Evolutionary conservation across 2,797 vertebrate genomes (phyloP).

Genomic region (Phoxinus dragarum): DNA sequence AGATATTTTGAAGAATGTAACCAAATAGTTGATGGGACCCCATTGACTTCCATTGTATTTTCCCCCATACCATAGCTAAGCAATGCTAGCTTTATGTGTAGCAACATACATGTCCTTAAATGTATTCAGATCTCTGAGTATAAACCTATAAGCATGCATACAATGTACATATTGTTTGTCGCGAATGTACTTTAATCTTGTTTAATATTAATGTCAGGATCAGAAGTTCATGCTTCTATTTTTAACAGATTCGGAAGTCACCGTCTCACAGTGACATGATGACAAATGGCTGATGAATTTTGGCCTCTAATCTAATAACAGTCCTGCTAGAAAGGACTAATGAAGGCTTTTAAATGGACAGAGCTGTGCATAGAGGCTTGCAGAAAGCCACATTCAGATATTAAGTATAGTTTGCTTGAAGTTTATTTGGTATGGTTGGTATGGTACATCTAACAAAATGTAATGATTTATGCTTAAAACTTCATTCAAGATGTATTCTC

Average conservation of each 20-base stretch:
- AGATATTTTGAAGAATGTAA: neutral
- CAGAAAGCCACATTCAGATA: constrained; percentile 12
- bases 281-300: constrained; percentile 25
- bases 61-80: neutral
- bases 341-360: constrained; percentile 9
- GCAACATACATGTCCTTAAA: neutral
- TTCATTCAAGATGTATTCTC: neutral
- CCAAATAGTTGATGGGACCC: neutral
- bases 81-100: neutral
- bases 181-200: neutral
- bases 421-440: neutral
- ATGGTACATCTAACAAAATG: neutral
- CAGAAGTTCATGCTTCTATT: constrained; percentile 8
- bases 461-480: neutral
- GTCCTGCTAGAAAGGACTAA: neutral
- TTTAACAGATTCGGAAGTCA: constrained; percentile 3
- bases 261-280: neutral
- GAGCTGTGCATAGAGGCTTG: neutral
- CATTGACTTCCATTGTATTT: neutral
- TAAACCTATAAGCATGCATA: neutral
- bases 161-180: neutral
- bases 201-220: neutral
- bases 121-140: neutral
- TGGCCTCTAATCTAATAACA: constrained; percentile 24
- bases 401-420: neutral